Percentiles rank a stretch among this genome's conserved stretches.
Conservation (phyloP, 1,140 invertebrate genomes). For the Drosophila pseudoobscura region DNA sequence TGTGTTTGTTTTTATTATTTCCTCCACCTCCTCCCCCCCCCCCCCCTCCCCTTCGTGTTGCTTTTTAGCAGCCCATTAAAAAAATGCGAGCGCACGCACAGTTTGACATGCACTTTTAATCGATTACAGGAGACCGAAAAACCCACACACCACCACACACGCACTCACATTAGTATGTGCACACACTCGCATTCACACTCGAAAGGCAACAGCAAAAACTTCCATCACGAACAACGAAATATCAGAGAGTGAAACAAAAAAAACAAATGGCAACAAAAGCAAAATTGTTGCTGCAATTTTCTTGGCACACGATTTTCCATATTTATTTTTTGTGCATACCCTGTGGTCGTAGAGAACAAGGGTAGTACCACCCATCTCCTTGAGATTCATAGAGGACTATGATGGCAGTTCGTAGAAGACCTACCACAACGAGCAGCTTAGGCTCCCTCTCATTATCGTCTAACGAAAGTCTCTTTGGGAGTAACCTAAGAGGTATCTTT, state of each 20-base stretch:
- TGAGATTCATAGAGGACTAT: no score
- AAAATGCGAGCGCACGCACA: constrained; percentile 75
- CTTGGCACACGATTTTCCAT: constrained; percentile 76
- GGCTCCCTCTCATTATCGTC: no score
- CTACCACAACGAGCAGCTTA: no score
- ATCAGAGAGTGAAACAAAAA: constrained; percentile 11
- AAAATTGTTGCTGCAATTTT: constrained; percentile 55
- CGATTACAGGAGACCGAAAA: constrained; percentile 56
- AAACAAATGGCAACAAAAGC: constrained; percentile 14
- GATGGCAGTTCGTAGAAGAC: no score
- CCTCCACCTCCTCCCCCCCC: constrained; percentile 18
- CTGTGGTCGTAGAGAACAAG: no score
- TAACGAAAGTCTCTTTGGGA: no score
- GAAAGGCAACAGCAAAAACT: constrained; percentile 25
- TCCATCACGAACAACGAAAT: constrained; percentile 25
- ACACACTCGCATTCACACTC: constrained; percentile 1
- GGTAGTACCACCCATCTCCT: no score
- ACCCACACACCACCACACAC: background rate
- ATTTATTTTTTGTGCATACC: constrained; percentile 45
- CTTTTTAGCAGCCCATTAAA: constrained; percentile 76
- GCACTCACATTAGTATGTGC: background rate
- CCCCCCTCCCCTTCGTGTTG: background rate
- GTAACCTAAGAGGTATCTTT: no score
- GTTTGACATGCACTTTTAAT: constrained; percentile 79
- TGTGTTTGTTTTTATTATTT: constrained; percentile 55